Percentiles rank a stretch among this genome's conserved stretches.
Conservation (phyloP, 2,888 invertebrate genomes). For the Ornithoptera alexandrae region DNA sequence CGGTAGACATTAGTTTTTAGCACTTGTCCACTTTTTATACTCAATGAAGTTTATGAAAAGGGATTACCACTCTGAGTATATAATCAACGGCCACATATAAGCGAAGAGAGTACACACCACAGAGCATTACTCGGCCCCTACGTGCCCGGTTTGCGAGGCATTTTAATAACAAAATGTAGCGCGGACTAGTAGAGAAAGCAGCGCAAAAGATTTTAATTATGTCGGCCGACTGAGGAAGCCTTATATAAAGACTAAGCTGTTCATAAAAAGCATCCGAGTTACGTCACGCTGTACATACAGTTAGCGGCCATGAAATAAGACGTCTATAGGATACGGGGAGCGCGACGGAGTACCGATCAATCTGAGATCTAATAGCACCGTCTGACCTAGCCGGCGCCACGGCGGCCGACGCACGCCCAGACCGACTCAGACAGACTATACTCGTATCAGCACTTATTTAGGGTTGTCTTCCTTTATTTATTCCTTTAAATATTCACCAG, state of each 20-base stretch:
- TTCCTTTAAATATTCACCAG: constrained; percentile 3
- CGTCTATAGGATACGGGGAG: constrained; percentile 48
- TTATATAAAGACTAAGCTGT: constrained; percentile 49
- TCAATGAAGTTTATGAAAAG: background rate
- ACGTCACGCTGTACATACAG: constrained; percentile 38
- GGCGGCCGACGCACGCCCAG: constrained; percentile 56
- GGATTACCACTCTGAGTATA: background rate
- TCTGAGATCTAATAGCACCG: constrained; percentile 68
- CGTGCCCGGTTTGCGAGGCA: constrained; percentile 18
- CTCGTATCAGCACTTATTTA: constrained; percentile 32
- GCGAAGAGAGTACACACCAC: background rate
- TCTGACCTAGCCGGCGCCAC: constrained; percentile 72
- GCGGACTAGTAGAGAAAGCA: constrained; percentile 17
- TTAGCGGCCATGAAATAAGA: constrained; percentile 41
- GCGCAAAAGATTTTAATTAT: constrained; percentile 45
- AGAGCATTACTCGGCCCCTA: background rate
- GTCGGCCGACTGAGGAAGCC: constrained; percentile 51
- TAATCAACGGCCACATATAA: background rate
- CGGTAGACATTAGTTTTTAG: too few relatives aligned
- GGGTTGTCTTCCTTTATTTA: constrained; percentile 23
- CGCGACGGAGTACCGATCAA: constrained; percentile 68
- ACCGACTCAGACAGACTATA: constrained; percentile 41
- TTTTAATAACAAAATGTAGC: constrained; percentile 29
- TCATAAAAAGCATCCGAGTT: constrained; percentile 43
- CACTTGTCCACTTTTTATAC: too few relatives aligned